Conservation (phyloP, 2,113 vertebrate species). For the Neodontobutis hainanensis region DNA sequence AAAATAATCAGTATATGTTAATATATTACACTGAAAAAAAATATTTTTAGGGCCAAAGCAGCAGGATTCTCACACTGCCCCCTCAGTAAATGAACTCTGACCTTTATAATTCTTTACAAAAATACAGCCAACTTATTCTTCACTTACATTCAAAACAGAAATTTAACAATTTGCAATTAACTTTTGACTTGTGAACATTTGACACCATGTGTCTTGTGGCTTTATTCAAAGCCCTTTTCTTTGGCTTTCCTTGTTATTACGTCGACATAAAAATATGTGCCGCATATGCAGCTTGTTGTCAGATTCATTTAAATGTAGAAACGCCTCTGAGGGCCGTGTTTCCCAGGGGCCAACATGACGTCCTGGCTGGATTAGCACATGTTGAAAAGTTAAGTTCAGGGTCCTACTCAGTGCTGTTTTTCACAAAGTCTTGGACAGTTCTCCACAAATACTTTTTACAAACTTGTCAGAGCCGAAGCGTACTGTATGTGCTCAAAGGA, state of each 20-base stretch:
- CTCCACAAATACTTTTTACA: conserved; percentile 56
- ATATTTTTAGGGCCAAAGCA: conserved; percentile 6
- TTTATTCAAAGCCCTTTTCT: conserved; percentile 57
- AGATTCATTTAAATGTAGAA: conserved; percentile 65
- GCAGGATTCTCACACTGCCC: not conserved
- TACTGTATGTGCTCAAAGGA: conserved; percentile 25
- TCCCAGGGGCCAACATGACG: conserved; percentile 45
- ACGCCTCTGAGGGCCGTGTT: conserved; percentile 46
- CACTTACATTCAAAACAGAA: conserved; percentile 41
- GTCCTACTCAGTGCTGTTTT: conserved; percentile 22
- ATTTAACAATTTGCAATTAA: conserved; percentile 58
- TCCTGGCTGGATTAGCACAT: conserved; percentile 58
- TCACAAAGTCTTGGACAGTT: conserved; percentile 53
- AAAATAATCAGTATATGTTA: not conserved
- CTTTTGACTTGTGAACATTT: conserved; percentile 61
- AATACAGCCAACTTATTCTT: conserved; percentile 38
- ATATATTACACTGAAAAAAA: conserved; percentile 7
- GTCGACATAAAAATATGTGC: conserved; percentile 60
- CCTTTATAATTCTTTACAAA: conserved; percentile 54
- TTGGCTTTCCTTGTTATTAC: conserved; percentile 62
- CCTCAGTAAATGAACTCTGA: conserved; percentile 31
- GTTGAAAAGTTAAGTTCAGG: conserved; percentile 55
- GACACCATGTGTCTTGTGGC: conserved; percentile 41
- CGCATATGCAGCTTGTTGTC: conserved; percentile 63
- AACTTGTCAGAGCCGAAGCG: conserved; percentile 22